phyloP scores from a whole-genome alignment of 2,797 vertebrate genomes.

The Decapterus maruadsi region DNA sequence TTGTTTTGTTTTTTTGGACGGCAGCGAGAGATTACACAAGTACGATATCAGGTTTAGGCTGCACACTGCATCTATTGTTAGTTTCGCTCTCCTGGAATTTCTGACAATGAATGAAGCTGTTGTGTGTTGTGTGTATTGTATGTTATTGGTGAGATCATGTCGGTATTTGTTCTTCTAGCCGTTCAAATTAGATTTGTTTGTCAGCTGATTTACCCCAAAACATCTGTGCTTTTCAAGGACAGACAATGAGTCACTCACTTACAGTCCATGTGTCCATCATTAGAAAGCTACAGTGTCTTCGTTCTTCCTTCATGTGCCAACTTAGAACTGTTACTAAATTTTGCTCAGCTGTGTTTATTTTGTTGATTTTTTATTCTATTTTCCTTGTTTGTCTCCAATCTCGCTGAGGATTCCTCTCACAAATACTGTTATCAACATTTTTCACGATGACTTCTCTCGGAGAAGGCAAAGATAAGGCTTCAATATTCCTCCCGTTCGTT shows the following conservation, averaged over 20 bases:
- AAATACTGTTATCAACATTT: conserved; percentile 57
- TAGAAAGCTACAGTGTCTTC: background rate
- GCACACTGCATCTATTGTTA: background rate
- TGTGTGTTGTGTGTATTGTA: background rate
- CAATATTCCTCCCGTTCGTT: conserved; percentile 61
- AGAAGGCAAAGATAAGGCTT: conserved; percentile 60
- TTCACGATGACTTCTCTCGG: conserved; percentile 51
- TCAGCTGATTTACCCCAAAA: background rate
- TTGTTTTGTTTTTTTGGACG: too few relatives aligned
- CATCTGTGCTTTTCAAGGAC: conserved; percentile 2
- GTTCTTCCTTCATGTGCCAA: background rate
- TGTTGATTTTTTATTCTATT: conserved; percentile 10
- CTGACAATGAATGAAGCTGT: background rate
- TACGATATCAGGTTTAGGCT: background rate
- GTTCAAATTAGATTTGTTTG: background rate
- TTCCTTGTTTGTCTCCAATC: conserved; percentile 33
- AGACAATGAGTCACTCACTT: background rate
- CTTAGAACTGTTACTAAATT: conserved; percentile 27
- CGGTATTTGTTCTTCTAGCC: background rate
- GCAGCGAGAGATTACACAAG: too few relatives aligned
- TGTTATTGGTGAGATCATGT: background rate
- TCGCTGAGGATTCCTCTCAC: conserved; percentile 56
- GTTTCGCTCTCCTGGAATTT: too few relatives aligned
- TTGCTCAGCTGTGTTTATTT: conserved; percentile 6
- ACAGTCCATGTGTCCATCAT: background rate